Base-by-base conservation (phyloP, 2,113 vertebrate species). In the Philantomba maxwellii region DNA sequence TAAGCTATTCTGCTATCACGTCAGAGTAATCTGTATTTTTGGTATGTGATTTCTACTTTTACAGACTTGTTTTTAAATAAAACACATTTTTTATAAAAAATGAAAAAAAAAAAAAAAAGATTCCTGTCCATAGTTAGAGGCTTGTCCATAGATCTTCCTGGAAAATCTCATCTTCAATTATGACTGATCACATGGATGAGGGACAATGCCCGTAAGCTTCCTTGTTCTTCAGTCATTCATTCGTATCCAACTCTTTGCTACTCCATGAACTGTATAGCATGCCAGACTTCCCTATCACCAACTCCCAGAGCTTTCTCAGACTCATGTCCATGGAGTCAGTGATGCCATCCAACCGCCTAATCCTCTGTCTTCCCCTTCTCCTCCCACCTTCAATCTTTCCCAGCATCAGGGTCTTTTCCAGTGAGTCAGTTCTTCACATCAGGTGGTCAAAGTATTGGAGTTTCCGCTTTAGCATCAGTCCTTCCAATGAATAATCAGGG, bases 1-100 rank as follows among this genome's bases (percentile, higher is more conserved):
- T 95, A 97, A 97, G 96, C 98, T 98, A n/a, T 96, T 96, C 93
- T 98, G 87, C 93, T 92, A 94, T 96, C 81, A 55, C 30, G 21
- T 97, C 89, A 83, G 75, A 97, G 78, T 96, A 92, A 98, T 95
- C 94, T 95, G 95, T 98, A 97, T 97, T 98, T 98, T 98, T 97
- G 19, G 66, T 97, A 98, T 95, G 95, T 94, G 87, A 97, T 97
- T 97, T 98, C 90, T 98, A 97, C 96, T 98, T 97, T 98, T 39
- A 97, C 96, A 97, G 60, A 95, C 93, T 92, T 64, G 93, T 98
- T 97, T 97, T 96, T 94, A 97, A 98, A 98, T 97, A 97, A 97
- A 98, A 78, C 57, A 91, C 81, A 84, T 96, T 97, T 98, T 97
- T 92, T 13, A 43, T 43, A 26, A 96, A 97, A 97, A 98, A 94